These are phyloP conservation scores for Porites australiensis DNA, from an alignment of 64 coral and sea anemone genomes.

Conservation along the genomic window DNA sequence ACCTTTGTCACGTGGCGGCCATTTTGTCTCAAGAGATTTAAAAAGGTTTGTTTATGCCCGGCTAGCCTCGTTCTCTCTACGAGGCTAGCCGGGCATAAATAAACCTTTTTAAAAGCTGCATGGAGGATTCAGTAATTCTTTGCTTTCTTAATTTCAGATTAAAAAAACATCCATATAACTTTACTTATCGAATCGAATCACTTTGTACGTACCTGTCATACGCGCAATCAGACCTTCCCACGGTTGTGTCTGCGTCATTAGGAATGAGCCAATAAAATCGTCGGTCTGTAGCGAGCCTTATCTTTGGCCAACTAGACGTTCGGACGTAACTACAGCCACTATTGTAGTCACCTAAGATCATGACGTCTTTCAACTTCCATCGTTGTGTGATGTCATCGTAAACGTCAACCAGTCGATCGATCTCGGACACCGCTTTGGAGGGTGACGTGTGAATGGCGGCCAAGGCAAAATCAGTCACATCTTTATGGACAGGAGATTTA, in stretches of 20 bases:
- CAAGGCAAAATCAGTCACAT: constrained; percentile 74
- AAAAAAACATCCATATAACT: background rate
- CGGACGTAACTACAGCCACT: constrained; percentile 82
- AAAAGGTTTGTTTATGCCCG: no score
- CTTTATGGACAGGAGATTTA: constrained; percentile 7
- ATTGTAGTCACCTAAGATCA: constrained; percentile 87
- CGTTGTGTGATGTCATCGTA: constrained; percentile 80
- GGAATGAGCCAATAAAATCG: constrained; percentile 88
- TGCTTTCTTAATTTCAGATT: no score
- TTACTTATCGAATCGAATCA: background rate
- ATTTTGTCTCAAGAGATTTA: no score
- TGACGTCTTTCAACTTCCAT: constrained; percentile 78
- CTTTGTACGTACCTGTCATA: constrained; percentile 73
- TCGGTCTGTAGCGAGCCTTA: constrained; percentile 68
- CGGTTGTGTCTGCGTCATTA: constrained; percentile 68
- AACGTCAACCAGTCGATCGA: constrained; percentile 79
- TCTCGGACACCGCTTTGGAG: constrained; percentile 58
- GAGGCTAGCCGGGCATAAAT: no score
- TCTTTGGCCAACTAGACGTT: constrained; percentile 24
- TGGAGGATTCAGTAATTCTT: no score
- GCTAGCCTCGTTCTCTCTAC: no score
- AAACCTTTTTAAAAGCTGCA: no score
- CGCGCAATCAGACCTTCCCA: constrained; percentile 68
- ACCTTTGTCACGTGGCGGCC: no score
- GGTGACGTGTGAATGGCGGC: constrained; percentile 78